These are phyloP conservation scores for Oncorhynchus mykiss DNA, from an alignment of 2,113 vertebrate species.

Conservation along the genomic window DNA sequence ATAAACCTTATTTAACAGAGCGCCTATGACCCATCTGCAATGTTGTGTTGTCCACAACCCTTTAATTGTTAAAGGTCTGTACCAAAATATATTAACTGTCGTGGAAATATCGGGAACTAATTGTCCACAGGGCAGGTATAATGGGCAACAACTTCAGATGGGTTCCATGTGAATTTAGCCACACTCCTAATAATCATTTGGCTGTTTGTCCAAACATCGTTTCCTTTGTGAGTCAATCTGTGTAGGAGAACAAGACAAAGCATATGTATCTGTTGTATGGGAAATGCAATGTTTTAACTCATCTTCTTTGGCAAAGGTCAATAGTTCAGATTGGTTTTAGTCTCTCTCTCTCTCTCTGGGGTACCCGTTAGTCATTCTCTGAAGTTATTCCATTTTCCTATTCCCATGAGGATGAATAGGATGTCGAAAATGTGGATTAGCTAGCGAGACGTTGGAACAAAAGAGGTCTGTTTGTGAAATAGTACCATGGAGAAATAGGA, in stretches of 20 bases:
- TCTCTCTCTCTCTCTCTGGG: too few relatives aligned
- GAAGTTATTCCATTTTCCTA: too few relatives aligned
- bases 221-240: too few relatives aligned
- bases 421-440: not conserved
- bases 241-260: too few relatives aligned
- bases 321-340: too few relatives aligned
- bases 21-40: not conserved
- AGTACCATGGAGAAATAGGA: conserved; percentile 12
- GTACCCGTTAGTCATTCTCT: too few relatives aligned
- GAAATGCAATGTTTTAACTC: too few relatives aligned
- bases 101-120: not conserved
- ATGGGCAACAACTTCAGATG: not conserved
- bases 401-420: not conserved
- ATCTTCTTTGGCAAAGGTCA: too few relatives aligned
- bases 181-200: not conserved
- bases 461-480: conserved; percentile 15
- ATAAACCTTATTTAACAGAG: not conserved
- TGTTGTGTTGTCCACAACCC: not conserved
- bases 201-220: too few relatives aligned
- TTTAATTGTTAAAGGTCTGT: not conserved
- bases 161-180: not conserved
- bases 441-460: not conserved
- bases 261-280: not conserved
- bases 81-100: not conserved
- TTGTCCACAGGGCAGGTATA: not conserved